These are phyloP conservation scores for Cephus runcator DNA, from an alignment of 2,888 invertebrate genomes.

Conservation along the genomic window DNA sequence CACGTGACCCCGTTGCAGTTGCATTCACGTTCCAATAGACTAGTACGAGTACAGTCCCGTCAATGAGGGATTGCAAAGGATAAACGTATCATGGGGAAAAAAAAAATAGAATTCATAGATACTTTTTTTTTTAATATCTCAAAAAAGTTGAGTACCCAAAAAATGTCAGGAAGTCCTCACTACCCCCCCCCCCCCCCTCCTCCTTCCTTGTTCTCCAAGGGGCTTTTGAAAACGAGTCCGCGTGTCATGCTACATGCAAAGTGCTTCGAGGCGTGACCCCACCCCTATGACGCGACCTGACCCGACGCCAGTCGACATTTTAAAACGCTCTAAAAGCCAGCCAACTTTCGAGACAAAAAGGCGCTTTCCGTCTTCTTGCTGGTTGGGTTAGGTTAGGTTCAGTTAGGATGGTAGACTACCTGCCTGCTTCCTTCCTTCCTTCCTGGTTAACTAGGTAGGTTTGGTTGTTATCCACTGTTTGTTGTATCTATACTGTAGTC, in stretches of 20 bases:
- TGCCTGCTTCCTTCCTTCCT: not conserved
- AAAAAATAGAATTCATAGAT: not conserved
- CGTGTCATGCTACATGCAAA: not conserved
- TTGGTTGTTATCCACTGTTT: not conserved
- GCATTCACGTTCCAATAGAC: not conserved
- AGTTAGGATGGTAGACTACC: not conserved
- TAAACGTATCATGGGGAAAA: not conserved
- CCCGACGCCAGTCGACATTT: constrained; percentile 18
- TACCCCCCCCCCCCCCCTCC: too few relatives aligned
- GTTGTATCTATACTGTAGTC: too few relatives aligned
- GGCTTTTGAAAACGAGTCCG: not conserved
- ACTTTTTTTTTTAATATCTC: not conserved
- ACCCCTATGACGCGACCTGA: not conserved
- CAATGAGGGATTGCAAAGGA: not conserved
- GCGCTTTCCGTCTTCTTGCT: constrained; percentile 3
- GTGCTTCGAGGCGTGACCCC: constrained; percentile 2
- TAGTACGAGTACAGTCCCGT: not conserved
- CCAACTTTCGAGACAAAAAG: constrained; percentile 22
- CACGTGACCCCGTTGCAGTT: not conserved
- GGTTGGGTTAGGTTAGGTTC: not conserved
- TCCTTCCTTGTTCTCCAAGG: not conserved
- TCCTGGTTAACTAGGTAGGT: not conserved
- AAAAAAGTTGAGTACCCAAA: not conserved
- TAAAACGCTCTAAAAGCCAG: constrained; percentile 23
- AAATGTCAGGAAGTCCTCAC: not conserved